Evolutionary conservation across 2,113 vertebrate genomes (phyloP), one percentile per base, ranked within the genome.

Genomic region (Lampris incognitus): DNA sequence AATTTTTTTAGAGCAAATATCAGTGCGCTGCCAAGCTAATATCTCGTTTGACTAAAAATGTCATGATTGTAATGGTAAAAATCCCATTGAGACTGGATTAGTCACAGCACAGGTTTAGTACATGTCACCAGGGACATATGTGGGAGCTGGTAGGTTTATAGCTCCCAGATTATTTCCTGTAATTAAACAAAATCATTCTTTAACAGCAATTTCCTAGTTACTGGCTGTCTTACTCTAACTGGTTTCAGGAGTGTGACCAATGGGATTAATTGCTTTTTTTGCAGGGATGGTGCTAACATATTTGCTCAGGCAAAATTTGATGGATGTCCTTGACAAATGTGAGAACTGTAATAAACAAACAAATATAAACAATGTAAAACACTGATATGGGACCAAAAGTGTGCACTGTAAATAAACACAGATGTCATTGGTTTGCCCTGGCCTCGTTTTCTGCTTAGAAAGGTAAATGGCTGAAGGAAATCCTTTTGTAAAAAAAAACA

Each of bases 391-490:
- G 72, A 82, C 76, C 66, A 81, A 81, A 76, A 49, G 39, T 75
- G 54, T 78, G 86, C 68, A 71, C 72, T 85, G 55, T 81, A 62
- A 91, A 90, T 91, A 90, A 89, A 89, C 73, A 55, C 2, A 63
- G 0, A 48, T 39, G 59, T 50, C 68, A 11, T 71, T 66, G 11
- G 6, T 71, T 40, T 74, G 58, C 42, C 37, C 1, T 5, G 37
- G 7, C 9, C 62, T 48, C 58, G 5, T 64, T 72, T 24, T 2
- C 6, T n/a, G 39, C 50, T 68, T 6, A 56, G 10, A 9, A 54
- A 36, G 39, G 71, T 64, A 9, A 38, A 9, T 5, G 49, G 24
- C 38, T 41, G 7, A 44, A 24, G 2, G n/a, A 55, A 54, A 24
- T 48, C 2, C 50, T 0, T 0, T 9, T 24, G 24, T 24, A 24